phyloP scores from a whole-genome alignment of 2,113 vertebrate genomes.

The Oreochromis spilurus region DNA sequence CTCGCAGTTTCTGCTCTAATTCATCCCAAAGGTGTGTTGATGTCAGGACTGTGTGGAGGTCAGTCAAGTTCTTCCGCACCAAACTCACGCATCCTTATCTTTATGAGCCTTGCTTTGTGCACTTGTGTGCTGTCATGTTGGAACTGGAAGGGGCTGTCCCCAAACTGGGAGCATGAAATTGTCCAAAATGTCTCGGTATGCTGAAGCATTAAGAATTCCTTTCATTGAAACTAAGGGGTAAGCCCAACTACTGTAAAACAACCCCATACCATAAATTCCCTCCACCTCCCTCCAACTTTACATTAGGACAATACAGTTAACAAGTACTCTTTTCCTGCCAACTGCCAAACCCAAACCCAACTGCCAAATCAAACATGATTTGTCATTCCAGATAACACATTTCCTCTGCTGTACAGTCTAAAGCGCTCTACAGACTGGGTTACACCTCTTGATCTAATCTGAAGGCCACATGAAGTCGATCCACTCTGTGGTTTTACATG shows the following conservation, averaged over 20 bases:
- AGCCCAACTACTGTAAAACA: neutral
- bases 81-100: neutral
- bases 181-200: neutral
- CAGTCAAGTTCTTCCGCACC: neutral
- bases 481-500: neutral
- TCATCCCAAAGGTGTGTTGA: neutral
- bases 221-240: neutral
- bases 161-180: neutral
- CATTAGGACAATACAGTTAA: neutral
- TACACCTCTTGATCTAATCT: neutral
- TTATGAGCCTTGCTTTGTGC: neutral
- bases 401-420: neutral
- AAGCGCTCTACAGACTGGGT: neutral
- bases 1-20: neutral
- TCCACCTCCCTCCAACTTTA: neutral
- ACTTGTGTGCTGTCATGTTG: neutral
- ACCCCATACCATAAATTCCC: neutral
- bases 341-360: neutral
- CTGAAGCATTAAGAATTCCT: neutral
- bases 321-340: neutral
- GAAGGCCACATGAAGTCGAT: neutral
- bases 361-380: neutral
- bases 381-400: neutral
- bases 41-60: neutral
- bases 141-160: neutral